phyloP scores from a whole-genome alignment of 1,140 invertebrate genomes.

The Lepidurus apus region DNA sequence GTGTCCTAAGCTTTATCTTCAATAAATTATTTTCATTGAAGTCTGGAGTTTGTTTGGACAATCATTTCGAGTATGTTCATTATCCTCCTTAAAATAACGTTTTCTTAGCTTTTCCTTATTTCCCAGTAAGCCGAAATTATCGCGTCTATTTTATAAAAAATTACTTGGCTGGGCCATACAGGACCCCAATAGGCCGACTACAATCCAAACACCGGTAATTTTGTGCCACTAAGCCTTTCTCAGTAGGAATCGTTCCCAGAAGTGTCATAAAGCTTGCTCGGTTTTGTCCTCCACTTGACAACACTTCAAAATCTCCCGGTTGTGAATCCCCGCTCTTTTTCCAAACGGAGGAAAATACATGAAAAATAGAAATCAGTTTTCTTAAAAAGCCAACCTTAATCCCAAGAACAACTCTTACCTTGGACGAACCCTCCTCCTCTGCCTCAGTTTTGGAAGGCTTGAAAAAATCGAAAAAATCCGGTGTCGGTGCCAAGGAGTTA shows the following conservation, averaged over 20 bases:
- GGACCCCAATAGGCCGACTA: slow-evolving; percentile 68
- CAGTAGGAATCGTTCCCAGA: slow-evolving; percentile 62
- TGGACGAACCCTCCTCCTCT: slow-evolving; percentile 7
- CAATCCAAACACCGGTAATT: slow-evolving; percentile 81
- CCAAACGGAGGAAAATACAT: neutral
- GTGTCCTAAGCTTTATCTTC: too few relatives aligned
- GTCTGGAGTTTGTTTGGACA: too few relatives aligned
- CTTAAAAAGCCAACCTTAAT: neutral
- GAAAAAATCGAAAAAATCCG: slow-evolving; percentile 21
- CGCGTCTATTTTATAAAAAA: slow-evolving; percentile 23
- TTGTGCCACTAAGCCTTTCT: slow-evolving; percentile 77
- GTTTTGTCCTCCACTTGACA: neutral
- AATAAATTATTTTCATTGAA: too few relatives aligned
- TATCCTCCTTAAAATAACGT: too few relatives aligned
- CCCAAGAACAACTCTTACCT: neutral
- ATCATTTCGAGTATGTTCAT: too few relatives aligned
- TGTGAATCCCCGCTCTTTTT: neutral
- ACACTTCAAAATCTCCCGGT: slow-evolving; percentile 26
- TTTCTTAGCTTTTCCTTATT: too few relatives aligned
- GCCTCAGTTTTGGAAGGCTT: neutral
- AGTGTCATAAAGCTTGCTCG: slow-evolving; percentile 53
- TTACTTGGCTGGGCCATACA: slow-evolving; percentile 54
- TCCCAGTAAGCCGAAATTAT: too few relatives aligned
- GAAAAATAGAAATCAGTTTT: neutral
- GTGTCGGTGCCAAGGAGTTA: neutral